Evolutionary conservation across 2,888 invertebrate genomes (phyloP), one percentile per base, ranked within the genome.

Genomic region (Aradus depressus): DNA sequence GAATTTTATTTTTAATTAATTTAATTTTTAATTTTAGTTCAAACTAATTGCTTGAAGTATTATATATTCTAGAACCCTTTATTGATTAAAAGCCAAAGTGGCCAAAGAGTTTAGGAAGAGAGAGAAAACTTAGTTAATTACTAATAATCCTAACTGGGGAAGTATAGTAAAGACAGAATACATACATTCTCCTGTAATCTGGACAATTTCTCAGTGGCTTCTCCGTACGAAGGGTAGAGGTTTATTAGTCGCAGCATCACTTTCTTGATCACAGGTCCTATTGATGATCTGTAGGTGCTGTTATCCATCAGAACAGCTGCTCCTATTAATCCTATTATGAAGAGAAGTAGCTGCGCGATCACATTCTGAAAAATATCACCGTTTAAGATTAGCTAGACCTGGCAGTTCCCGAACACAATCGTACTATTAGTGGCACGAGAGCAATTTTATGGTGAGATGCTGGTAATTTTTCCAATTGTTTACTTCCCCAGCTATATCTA

Each of bases 111-210:
- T n/a, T n/a, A n/a, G n/a, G n/a, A n/a, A n/a, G n/a, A n/a, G n/a
- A n/a, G n/a, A n/a, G n/a, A n/a, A n/a, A n/a, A n/a, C n/a, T n/a
- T n/a, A n/a, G n/a, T n/a, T n/a, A n/a, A n/a, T n/a, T n/a, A n/a
- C n/a, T n/a, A n/a, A n/a, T n/a, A n/a, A 31, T 31, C 10, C 12
- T 10, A 31, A 31, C 10, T 10, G 38, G 8, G 38, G 38, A 14
- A 16, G 10, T 10, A 12, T 14, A 14, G 38, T n/a, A n/a, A n/a
- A n/a, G n/a, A n/a, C n/a, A n/a, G n/a, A n/a, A n/a, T 8, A 31
- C 51, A 51, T 43, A 86, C 86, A 61, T 81, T 83, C 72, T 90
- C 88, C 66, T 91, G 90, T 41, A 90, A 80, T 74, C 84, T 77
- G 62, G 80, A 77, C 19, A 91, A 72, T 44, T 81, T 79, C 59